Evolutionary conservation across 2,888 invertebrate species (phyloP).

Genomic region (Cylloceria caligata): DNA sequence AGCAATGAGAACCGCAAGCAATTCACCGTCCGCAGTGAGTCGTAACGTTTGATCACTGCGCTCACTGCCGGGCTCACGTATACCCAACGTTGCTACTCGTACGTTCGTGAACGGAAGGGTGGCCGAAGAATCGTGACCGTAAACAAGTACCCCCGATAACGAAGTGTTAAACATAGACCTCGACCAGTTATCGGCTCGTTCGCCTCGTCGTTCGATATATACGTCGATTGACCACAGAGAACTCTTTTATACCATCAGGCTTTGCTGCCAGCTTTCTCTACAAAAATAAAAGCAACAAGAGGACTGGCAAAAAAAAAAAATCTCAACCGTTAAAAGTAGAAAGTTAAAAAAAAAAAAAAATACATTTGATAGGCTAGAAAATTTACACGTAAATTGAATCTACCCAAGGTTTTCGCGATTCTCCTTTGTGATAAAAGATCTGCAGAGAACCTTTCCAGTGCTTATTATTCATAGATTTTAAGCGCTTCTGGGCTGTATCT

Average conservation of each 20-base stretch:
- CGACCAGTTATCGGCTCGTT: constrained; percentile 58
- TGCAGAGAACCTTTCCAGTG: constrained; percentile 26
- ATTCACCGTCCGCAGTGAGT: constrained; percentile 66
- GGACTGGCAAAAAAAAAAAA: background rate
- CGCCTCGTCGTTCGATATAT: constrained; percentile 25
- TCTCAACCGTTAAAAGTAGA: background rate
- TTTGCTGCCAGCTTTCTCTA: constrained; percentile 2
- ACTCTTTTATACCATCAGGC: constrained; percentile 11
- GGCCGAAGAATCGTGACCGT: constrained; percentile 68
- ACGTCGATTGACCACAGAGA: constrained; percentile 22
- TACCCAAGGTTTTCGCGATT: constrained; percentile 48
- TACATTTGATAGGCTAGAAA: constrained; percentile 34
- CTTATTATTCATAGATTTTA: constrained; percentile 66
- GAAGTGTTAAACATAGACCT: constrained; percentile 66
- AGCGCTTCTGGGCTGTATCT: constrained; percentile 49
- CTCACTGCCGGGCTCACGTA: constrained; percentile 49
- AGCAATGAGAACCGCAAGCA: constrained; percentile 60
- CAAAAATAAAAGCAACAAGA: constrained; percentile 3
- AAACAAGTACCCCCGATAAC: constrained; percentile 67
- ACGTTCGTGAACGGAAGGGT: constrained; percentile 47
- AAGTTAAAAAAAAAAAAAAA: background rate
- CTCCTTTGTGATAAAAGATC: constrained; percentile 36
- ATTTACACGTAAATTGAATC: constrained; percentile 67
- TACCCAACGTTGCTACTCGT: constrained; percentile 26
- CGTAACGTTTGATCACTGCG: constrained; percentile 68